Evolutionary conservation across 1,140 invertebrate genomes (phyloP).

Genomic region (Nasonia giraulti): DNA sequence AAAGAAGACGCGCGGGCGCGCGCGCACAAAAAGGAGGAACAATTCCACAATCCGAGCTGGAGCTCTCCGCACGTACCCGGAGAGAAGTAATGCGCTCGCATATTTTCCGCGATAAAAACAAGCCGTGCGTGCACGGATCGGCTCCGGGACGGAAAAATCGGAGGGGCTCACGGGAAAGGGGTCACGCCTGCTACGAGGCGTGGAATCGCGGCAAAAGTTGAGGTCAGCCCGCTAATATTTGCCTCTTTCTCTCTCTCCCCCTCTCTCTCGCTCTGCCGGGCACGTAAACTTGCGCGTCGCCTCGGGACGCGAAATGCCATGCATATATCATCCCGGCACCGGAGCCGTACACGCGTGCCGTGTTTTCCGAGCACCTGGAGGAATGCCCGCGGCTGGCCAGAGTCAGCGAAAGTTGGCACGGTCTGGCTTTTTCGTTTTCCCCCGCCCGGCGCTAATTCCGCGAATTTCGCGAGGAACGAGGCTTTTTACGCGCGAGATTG

Average conservation of each 20-base stretch:
- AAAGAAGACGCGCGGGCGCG: not conserved
- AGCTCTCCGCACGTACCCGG: not conserved
- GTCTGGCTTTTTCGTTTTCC: too few species aligned
- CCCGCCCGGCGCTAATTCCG: too few species aligned
- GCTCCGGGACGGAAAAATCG: too few species aligned
- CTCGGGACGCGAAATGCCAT: slow-evolving; percentile 23
- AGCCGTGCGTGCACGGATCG: too few species aligned
- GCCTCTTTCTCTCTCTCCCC: slow-evolving; percentile 11
- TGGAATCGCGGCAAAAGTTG: not conserved
- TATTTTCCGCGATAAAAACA: slow-evolving; percentile 5
- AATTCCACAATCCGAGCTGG: slow-evolving; percentile 19
- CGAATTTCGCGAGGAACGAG: too few species aligned
- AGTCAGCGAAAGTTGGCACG: too few species aligned
- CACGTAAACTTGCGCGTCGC: not conserved
- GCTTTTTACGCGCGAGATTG: not conserved
- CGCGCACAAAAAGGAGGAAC: not conserved
- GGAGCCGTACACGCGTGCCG: too few species aligned
- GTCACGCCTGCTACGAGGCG: not conserved
- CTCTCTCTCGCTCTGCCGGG: not conserved
- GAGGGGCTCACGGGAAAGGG: not conserved
- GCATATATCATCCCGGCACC: slow-evolving; percentile 15
- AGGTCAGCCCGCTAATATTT: slow-evolving; percentile 17
- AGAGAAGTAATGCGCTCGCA: not conserved
- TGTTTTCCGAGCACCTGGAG: not conserved
- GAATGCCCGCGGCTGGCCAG: too few species aligned